These are phyloP conservation scores for Cryptomyrus ogoouensis DNA, from an alignment of 2,113 vertebrate genomes.

Conservation along the genomic window DNA sequence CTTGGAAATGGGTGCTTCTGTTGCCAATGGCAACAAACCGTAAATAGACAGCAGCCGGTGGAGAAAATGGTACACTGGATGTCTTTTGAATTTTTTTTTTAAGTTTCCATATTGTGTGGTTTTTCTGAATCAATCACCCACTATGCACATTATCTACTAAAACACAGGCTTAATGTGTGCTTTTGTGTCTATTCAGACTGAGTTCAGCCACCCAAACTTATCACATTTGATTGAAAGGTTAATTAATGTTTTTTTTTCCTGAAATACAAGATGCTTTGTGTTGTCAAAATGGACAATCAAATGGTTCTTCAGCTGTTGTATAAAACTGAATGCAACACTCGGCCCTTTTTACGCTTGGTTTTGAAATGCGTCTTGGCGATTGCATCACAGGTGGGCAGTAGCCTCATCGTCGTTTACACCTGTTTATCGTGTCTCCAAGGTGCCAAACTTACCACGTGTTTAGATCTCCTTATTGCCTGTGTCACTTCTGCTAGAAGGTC, in stretches of 20 bases:
- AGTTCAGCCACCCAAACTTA: neutral
- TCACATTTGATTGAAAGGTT: neutral
- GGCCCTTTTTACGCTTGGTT: neutral
- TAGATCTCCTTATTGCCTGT: neutral
- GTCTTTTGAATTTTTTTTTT: neutral
- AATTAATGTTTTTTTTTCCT: neutral
- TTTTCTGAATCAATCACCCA: neutral
- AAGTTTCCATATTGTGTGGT: neutral
- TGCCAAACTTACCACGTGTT: neutral
- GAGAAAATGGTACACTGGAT: conserved; percentile 16
- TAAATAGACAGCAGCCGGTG: conserved; percentile 44
- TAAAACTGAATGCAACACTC: neutral
- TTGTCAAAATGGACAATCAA: neutral
- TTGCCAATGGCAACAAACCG: conserved; percentile 47
- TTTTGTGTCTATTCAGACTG: neutral
- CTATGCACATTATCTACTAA: neutral
- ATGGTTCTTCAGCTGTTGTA: neutral
- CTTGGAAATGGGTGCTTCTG: conserved; percentile 34
- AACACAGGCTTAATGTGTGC: neutral
- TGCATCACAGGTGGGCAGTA: neutral
- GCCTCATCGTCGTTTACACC: neutral
- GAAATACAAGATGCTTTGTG: neutral
- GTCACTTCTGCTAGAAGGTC: neutral
- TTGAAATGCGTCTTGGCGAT: neutral
- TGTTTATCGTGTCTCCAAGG: neutral